phyloP scores from a whole-genome alignment of 1,140 invertebrate genomes.

The Branchinecta lynchi region DNA sequence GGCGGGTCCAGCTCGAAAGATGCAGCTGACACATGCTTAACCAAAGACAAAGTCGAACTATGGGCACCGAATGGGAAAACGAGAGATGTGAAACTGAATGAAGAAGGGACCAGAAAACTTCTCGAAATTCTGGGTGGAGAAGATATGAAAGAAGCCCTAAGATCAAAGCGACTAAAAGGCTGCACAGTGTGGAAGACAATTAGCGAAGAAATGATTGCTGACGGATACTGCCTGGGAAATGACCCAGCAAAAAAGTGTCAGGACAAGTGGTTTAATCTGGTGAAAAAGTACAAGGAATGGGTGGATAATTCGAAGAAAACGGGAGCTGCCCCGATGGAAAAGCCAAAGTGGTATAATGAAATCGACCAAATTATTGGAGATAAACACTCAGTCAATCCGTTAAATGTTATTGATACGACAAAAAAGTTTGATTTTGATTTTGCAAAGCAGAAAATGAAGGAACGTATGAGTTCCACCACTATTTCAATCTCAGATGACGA shows the following conservation, averaged over 20 bases:
- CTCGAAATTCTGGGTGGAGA: background rate
- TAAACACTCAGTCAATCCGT: background rate
- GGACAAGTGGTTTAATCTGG: conserved; percentile 3
- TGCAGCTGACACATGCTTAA: too few relatives aligned
- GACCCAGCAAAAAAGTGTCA: conserved; percentile 7
- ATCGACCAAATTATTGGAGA: background rate
- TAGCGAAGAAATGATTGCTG: background rate
- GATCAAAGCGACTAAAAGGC: background rate
- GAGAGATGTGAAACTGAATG: background rate
- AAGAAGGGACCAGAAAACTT: background rate
- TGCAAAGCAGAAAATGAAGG: background rate
- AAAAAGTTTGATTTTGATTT: background rate
- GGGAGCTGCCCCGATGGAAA: background rate
- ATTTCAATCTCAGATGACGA: background rate
- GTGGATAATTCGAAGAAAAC: background rate
- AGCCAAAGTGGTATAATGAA: background rate
- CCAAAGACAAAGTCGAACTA: background rate
- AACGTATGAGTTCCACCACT: background rate
- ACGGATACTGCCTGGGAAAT: background rate
- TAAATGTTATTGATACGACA: background rate
- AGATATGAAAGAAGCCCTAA: background rate
- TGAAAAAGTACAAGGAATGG: background rate
- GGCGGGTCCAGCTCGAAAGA: too few relatives aligned
- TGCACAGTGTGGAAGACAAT: background rate
- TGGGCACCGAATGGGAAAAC: background rate